A percentile compares a stretch with the other conserved stretches of the same genome.
These are phyloP conservation scores for Podocnemis expansa DNA, from an alignment of 2,113 vertebrate genomes.

Conservation along the genomic window DNA sequence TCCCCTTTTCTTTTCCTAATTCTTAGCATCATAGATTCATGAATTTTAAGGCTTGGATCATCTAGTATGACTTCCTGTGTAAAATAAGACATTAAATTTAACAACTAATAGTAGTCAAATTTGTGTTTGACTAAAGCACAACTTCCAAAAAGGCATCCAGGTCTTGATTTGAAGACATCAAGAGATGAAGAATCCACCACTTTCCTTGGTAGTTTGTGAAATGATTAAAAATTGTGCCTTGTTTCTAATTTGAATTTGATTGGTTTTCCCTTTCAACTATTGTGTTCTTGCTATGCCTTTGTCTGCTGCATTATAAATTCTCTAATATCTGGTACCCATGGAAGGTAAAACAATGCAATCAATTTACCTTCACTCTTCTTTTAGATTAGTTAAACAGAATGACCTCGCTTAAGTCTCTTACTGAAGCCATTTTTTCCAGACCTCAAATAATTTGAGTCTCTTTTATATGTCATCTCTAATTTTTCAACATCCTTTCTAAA, in stretches of 20 bases:
- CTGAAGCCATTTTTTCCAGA: background rate
- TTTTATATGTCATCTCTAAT: background rate
- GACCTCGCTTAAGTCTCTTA: background rate
- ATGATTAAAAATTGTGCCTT: background rate
- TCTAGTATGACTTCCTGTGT: too few relatives aligned
- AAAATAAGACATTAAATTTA: too few relatives aligned
- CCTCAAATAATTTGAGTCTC: background rate
- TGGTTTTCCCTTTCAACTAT: background rate
- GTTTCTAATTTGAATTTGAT: background rate
- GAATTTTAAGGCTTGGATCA: too few relatives aligned
- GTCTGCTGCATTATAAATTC: background rate
- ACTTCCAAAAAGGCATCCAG: background rate
- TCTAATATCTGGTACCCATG: background rate
- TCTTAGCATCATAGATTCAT: too few relatives aligned
- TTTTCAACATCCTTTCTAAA: background rate
- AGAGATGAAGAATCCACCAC: background rate
- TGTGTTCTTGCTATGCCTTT: background rate
- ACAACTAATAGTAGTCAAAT: background rate
- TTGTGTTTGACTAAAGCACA: background rate
- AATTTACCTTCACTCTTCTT: fast-evolving
- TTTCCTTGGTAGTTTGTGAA: background rate
- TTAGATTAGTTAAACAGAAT: background rate
- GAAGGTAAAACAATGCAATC: too few relatives aligned
- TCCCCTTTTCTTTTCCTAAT: too few relatives aligned
- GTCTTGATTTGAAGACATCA: background rate